A percentile compares a stretch with the other conserved stretches of the same genome.
Conservation (phyloP, 2,113 vertebrate genomes). For the Orycteropus afer region DNA sequence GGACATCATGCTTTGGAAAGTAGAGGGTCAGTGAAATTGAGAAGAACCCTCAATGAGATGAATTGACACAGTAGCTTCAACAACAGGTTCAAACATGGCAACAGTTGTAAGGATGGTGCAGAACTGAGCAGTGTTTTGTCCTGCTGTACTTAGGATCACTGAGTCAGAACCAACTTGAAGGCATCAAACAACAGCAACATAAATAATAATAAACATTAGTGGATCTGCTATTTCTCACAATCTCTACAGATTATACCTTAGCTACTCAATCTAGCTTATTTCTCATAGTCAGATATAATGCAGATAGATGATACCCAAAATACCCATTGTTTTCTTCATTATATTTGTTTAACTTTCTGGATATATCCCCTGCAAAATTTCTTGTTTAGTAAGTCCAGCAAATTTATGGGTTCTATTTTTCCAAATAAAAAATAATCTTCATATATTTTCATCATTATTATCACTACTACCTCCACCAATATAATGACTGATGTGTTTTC, state of each 20-base stretch:
- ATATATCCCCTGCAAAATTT: background rate
- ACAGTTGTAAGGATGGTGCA: no score
- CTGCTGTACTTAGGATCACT: no score
- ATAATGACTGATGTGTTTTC: background rate
- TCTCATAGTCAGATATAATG: background rate
- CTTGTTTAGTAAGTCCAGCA: background rate
- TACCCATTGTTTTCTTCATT: background rate
- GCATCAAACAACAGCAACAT: no score
- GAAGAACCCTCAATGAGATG: no score
- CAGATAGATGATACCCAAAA: background rate
- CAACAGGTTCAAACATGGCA: no score
- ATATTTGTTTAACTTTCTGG: background rate
- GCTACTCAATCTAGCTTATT: slow-evolving; percentile 2
- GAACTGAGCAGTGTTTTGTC: no score
- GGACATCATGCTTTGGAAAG: no score
- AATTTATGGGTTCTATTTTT: background rate
- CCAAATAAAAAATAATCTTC: background rate
- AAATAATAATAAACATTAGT: background rate
- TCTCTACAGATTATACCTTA: background rate
- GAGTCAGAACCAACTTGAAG: no score
- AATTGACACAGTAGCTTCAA: no score
- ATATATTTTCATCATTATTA: background rate
- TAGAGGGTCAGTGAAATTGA: no score
- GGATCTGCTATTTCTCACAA: background rate
- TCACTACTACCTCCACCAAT: background rate